Percentiles rank a stretch among this genome's conserved stretches.
These are phyloP conservation scores for Puffinus mauretanicus DNA, from an alignment of 2,113 vertebrate genomes.

Conservation along the genomic window DNA sequence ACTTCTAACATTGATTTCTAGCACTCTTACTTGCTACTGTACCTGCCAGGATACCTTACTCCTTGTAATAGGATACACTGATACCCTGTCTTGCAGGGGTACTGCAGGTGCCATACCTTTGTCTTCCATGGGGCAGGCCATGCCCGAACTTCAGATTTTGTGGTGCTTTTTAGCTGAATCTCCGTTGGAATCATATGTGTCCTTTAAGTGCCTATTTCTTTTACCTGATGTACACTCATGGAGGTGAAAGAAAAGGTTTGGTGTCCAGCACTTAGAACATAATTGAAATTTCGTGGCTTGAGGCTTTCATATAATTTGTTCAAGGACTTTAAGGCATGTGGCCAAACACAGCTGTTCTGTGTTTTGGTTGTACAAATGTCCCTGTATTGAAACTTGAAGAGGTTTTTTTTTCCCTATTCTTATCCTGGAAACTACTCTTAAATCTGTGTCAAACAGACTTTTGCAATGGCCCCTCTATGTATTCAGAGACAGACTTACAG, in stretches of 20 bases:
- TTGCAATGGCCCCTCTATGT: background rate
- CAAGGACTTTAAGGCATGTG: background rate
- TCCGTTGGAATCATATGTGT: background rate
- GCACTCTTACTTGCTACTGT: background rate
- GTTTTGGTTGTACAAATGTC: background rate
- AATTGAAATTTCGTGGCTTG: background rate
- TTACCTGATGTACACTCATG: background rate
- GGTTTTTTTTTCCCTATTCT: background rate
- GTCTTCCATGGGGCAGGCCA: background rate
- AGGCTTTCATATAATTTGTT: background rate
- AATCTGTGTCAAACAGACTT: background rate
- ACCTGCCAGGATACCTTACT: background rate
- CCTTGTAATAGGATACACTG: fast-evolving
- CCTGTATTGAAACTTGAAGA: background rate
- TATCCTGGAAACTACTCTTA: background rate
- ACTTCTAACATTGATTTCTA: background rate
- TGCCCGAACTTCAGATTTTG: background rate
- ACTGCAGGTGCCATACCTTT: background rate
- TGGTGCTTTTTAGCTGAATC: background rate
- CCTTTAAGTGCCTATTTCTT: background rate
- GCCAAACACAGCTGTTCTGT: background rate
- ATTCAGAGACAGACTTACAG: background rate
- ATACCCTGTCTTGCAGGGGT: background rate
- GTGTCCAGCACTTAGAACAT: background rate
- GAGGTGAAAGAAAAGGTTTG: background rate